Percentiles rank a stretch among this genome's conserved stretches.
Conservation (phyloP, 2,888 invertebrate species). For the Adelognathus sp. region DNA sequence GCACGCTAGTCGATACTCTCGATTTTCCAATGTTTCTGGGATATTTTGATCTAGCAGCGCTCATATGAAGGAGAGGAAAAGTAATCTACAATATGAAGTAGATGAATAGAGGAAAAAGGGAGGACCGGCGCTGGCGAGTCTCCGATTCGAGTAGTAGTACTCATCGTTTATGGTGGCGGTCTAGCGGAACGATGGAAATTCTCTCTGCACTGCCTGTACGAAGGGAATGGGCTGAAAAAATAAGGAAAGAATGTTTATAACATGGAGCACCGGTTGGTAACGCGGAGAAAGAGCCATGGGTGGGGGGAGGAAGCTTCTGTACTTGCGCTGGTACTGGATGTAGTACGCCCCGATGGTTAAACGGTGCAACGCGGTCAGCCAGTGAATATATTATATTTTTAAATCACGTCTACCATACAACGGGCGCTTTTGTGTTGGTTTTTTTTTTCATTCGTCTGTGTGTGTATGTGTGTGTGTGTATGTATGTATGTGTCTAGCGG, state of each 20-base stretch:
- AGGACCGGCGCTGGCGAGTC: slow-evolving; percentile 11
- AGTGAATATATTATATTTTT: slow-evolving; percentile 72
- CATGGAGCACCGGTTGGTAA: neutral
- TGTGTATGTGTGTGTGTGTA: slow-evolving; percentile 12
- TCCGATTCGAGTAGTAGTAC: slow-evolving; percentile 38
- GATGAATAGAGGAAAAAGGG: neutral
- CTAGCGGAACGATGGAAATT: slow-evolving; percentile 34
- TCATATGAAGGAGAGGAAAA: neutral
- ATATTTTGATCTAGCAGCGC: neutral
- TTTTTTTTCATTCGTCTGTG: slow-evolving; percentile 14
- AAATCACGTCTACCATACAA: slow-evolving; percentile 63
- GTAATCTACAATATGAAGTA: no score
- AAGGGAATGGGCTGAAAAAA: slow-evolving; percentile 32
- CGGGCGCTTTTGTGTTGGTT: slow-evolving; percentile 33
- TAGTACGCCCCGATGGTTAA: slow-evolving; percentile 66
- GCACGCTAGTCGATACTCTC: neutral
- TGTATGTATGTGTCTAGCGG: neutral
- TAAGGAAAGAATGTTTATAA: slow-evolving; percentile 14
- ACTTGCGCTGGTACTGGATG: slow-evolving; percentile 9
- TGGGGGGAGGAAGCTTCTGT: slow-evolving; percentile 14
- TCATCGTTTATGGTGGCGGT: slow-evolving; percentile 19
- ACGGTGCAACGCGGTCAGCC: slow-evolving; percentile 67
- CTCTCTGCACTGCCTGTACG: slow-evolving; percentile 29
- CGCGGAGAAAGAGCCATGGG: slow-evolving; percentile 25
- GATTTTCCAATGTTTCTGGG: neutral